A percentile compares a stretch with the other conserved stretches of the same genome.
Evolutionary conservation across 2,113 vertebrate species (phyloP).

Genomic region (Sebastes fasciatus): DNA sequence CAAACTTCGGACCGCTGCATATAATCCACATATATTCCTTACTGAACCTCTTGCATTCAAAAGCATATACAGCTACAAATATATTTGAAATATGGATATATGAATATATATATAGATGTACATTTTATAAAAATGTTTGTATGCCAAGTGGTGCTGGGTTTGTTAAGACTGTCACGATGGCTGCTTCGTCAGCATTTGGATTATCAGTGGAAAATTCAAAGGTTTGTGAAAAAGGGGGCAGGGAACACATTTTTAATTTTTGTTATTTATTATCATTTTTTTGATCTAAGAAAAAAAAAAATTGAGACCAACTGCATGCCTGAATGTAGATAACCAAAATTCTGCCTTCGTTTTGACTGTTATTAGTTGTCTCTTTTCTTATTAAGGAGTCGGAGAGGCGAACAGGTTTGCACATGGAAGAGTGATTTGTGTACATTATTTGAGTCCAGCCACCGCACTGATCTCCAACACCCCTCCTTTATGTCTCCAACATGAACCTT

Average conservation of each 20-base stretch:
- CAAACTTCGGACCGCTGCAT: conserved; percentile 57
- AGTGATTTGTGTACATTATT: conserved; percentile 52
- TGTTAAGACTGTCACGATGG: conserved; percentile 48
- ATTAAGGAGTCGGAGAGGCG: conserved; percentile 26
- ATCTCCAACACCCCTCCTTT: not conserved
- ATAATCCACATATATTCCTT: conserved; percentile 72
- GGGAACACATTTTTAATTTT: conserved; percentile 58
- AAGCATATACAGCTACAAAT: conserved; percentile 75
- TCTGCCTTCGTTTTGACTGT: conserved; percentile 61
- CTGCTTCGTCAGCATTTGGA: conserved; percentile 52
- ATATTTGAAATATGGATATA: conserved; percentile 76
- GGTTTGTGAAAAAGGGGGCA: conserved; percentile 48
- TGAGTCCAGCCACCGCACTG: conserved; percentile 29
- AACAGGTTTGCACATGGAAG: conserved; percentile 54
- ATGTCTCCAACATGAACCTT: not conserved
- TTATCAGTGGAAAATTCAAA: conserved; percentile 37
- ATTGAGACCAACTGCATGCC: conserved; percentile 76
- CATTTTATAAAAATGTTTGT: conserved; percentile 82
- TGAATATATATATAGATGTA: conserved; percentile 58
- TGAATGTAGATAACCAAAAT: conserved; percentile 65
- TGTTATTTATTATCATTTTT: conserved; percentile 49
- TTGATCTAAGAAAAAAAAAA: conserved; percentile 29
- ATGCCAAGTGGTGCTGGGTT: conserved; percentile 69
- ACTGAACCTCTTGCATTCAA: conserved; percentile 73
- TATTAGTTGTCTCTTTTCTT: conserved; percentile 52